Evolutionary conservation across 2,888 invertebrate genomes (phyloP).

Genomic region (Arenicola marina): DNA sequence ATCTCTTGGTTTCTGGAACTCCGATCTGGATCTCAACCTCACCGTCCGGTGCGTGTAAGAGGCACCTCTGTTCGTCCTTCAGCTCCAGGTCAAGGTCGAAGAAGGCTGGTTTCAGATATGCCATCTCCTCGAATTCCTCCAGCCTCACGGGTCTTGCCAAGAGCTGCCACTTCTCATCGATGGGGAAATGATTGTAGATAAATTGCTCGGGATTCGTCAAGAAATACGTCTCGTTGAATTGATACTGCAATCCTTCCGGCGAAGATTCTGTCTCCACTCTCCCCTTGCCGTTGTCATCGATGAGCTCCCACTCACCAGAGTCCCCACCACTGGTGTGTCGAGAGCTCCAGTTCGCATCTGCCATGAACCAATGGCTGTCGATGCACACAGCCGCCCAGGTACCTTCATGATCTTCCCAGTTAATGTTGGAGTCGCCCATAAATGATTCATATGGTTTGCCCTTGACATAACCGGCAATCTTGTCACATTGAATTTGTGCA

Average conservation of each 20-base stretch:
- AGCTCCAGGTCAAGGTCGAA: conserved; percentile 15
- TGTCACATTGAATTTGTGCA: too few relatives aligned
- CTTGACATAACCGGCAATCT: too few relatives aligned
- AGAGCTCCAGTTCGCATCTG: neutral
- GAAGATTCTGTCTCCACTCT: neutral
- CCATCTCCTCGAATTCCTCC: conserved; percentile 27
- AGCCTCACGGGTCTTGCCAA: conserved; percentile 35
- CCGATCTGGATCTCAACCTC: conserved; percentile 15
- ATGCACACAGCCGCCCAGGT: conserved; percentile 1
- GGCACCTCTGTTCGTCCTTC: conserved; percentile 11
- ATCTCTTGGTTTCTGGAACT: neutral
- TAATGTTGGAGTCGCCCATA: too few relatives aligned
- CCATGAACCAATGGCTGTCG: neutral
- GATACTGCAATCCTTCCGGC: neutral
- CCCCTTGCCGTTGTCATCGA: conserved; percentile 4
- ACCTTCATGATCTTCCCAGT: too few relatives aligned
- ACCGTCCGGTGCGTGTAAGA: conserved; percentile 9
- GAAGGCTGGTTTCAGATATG: conserved; percentile 8
- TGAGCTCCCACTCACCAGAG: neutral
- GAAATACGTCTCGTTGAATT: neutral
- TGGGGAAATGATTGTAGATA: neutral
- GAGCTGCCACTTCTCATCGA: conserved; percentile 31
- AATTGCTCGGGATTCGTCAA: conserved; percentile 4
- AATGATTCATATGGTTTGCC: too few relatives aligned
- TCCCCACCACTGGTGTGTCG: neutral